Evolutionary conservation across 2,113 vertebrate species (phyloP).

Genomic region (Platysteira castanea): DNA sequence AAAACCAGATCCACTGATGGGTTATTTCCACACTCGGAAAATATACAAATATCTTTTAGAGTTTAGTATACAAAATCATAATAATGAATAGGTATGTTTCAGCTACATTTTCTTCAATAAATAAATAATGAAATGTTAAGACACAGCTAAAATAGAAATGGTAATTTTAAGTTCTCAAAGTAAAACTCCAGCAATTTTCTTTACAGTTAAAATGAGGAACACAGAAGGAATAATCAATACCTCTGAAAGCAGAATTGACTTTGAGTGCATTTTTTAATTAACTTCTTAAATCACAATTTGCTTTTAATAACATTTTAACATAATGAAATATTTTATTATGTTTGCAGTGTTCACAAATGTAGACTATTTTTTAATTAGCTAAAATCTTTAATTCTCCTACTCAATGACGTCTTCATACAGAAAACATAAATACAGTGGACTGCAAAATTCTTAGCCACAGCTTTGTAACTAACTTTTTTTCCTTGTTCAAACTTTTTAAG

Average conservation of each 20-base stretch:
- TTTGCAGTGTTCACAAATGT: neutral
- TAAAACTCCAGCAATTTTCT: neutral
- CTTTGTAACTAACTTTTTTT: neutral
- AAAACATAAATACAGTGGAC: neutral
- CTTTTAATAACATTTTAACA: neutral
- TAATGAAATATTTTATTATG: neutral
- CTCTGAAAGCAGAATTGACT: neutral
- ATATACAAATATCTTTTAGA: neutral
- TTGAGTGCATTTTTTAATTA: neutral
- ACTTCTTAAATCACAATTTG: neutral
- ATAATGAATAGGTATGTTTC: neutral
- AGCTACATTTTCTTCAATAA: neutral
- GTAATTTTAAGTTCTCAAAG: neutral
- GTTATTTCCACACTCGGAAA: neutral
- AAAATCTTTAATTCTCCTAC: neutral
- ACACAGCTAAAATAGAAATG: neutral
- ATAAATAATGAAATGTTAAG: neutral
- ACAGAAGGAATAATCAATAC: neutral
- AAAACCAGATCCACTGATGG: neutral
- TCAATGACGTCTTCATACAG: neutral
- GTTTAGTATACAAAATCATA: neutral
- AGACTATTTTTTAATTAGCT: neutral
- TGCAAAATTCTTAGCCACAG: neutral
- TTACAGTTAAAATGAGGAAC: neutral
- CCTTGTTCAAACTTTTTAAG: neutral